Percentiles rank a stretch among this genome's conserved stretches.
These are phyloP conservation scores for Microctonus hyperodae DNA, from an alignment of 2,888 invertebrate species.

Conservation along the genomic window DNA sequence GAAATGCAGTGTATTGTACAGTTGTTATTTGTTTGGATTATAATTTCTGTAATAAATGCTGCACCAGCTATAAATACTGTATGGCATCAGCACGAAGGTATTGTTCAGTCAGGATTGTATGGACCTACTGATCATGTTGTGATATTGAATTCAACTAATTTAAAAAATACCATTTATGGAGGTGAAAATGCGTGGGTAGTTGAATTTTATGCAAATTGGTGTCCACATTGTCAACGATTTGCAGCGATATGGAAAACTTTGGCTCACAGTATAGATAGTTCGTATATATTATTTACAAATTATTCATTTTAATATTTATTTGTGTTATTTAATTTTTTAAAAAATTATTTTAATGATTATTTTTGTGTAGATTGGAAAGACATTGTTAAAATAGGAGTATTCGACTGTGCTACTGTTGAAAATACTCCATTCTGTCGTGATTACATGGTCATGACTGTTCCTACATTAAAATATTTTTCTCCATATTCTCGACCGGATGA, in stretches of 20 bases:
- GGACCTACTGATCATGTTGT: background rate
- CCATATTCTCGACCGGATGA: constrained; percentile 69
- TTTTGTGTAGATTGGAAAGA: background rate
- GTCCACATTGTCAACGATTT: constrained; percentile 2
- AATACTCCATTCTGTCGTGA: constrained; percentile 79
- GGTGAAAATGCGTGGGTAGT: background rate
- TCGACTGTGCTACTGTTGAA: background rate
- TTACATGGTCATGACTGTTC: constrained; percentile 88
- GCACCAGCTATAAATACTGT: background rate
- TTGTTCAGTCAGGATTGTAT: background rate
- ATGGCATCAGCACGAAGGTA: background rate
- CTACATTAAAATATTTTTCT: constrained; percentile 81
- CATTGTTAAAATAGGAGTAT: background rate
- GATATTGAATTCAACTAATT: background rate
- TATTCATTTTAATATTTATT: no score
- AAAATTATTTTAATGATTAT: background rate
- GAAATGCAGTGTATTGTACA: background rate
- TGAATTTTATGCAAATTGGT: constrained; percentile 1
- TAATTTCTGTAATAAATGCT: background rate
- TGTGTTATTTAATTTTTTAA: no score
- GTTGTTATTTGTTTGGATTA: background rate
- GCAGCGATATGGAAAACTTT: background rate
- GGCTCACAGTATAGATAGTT: background rate
- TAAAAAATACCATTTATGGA: background rate
- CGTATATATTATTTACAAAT: background rate